phyloP scores from a whole-genome alignment of 2,888 invertebrate species.

The Cerceris ruficornis region DNA sequence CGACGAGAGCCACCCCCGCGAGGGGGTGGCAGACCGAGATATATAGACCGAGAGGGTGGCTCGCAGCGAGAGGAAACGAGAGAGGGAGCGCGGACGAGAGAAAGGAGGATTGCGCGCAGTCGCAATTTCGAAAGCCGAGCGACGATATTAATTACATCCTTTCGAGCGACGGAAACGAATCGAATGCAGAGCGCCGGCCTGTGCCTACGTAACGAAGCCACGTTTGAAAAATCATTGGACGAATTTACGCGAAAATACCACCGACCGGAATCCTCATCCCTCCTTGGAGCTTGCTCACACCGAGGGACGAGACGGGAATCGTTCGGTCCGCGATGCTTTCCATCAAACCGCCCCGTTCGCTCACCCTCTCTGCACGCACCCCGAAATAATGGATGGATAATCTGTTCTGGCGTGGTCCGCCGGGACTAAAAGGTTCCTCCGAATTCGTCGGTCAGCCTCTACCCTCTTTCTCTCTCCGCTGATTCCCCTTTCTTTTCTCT shows the following conservation, averaged over 20 bases:
- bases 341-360: slow-evolving; percentile 25
- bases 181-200: slow-evolving; percentile 45
- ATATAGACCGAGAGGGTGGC: slow-evolving; percentile 52
- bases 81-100: slow-evolving; percentile 29
- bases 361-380: slow-evolving; percentile 27
- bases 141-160: slow-evolving; percentile 71
- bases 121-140: slow-evolving; percentile 70
- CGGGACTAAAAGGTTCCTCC: slow-evolving; percentile 70
- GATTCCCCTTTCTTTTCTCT: neutral
- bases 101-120: slow-evolving; percentile 69
- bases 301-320: slow-evolving; percentile 18
- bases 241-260: neutral
- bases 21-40: slow-evolving; percentile 56
- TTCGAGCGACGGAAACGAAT: slow-evolving; percentile 59
- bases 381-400: slow-evolving; percentile 73
- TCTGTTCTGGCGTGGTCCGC: slow-evolving; percentile 65
- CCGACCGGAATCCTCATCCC: neutral
- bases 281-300: neutral
- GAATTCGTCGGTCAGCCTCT: slow-evolving; percentile 52
- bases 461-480: slow-evolving; percentile 19
- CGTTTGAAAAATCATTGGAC: slow-evolving; percentile 28
- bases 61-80: slow-evolving; percentile 37
- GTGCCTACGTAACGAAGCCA: slow-evolving; percentile 32
- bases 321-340: slow-evolving; percentile 5
- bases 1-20: slow-evolving; percentile 72